phyloP scores from a whole-genome alignment of 53 echinoderm and acorn worm species.

The Astropecten irregularis region DNA sequence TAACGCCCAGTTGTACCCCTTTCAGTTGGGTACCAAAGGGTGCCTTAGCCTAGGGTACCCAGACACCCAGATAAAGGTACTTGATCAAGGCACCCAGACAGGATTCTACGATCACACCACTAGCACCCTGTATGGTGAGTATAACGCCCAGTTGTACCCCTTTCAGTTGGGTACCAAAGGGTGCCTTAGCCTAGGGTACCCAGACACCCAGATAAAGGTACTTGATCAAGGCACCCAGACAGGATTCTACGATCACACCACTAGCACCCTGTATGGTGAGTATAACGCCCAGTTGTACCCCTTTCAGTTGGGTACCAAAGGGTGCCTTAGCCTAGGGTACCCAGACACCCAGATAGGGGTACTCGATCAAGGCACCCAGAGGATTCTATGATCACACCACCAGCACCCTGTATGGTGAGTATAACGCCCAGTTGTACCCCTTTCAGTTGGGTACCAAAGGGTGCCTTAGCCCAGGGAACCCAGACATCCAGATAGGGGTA shows the following conservation, averaged over 20 bases:
- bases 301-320: no score
- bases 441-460: not conserved
- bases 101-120: constrained; percentile 82
- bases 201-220: no score
- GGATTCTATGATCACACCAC: constrained; percentile 82
- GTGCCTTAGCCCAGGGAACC: not conserved
- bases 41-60: no score
- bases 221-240: constrained; percentile 59
- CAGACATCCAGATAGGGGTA: constrained; percentile 33
- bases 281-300: not conserved
- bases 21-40: no score
- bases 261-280: constrained; percentile 69
- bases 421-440: not conserved
- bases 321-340: no score
- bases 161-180: no score
- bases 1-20: no score
- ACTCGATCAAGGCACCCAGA: constrained; percentile 61
- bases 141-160: no score
- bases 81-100: constrained; percentile 55
- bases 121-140: constrained; percentile 68
- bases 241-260: constrained; percentile 78
- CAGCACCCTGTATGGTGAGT: constrained; percentile 67
- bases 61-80: no score
- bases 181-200: no score
- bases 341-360: no score